Evolutionary conservation across 92 coral and sea anemone species (phyloP).

Genomic region (Parazoanthus swiftii): DNA sequence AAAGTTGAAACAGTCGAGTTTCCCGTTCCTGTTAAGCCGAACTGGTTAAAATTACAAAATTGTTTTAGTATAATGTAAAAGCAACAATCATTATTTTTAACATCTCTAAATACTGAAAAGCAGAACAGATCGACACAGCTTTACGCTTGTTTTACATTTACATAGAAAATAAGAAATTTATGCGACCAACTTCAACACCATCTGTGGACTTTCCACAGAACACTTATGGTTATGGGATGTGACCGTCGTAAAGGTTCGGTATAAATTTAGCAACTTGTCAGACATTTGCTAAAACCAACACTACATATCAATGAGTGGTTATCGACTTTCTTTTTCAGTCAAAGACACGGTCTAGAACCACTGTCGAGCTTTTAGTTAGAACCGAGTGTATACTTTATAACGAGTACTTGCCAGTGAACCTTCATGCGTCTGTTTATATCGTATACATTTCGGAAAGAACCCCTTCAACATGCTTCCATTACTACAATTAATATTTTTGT

Average conservation of each 20-base stretch:
- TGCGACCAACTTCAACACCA: not conserved
- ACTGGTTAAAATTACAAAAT: not conserved
- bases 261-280: slow-evolving; percentile 5
- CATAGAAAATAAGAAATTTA: not conserved
- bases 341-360: no score
- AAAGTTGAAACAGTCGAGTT: not conserved
- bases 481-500: no score
- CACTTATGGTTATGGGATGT: not conserved
- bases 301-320: not conserved
- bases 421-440: not conserved
- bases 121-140: not conserved
- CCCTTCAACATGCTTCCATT: not conserved
- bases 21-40: no score
- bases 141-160: not conserved
- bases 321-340: no score
- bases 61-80: not conserved
- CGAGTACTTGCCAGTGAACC: not conserved
- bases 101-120: not conserved
- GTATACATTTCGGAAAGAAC: not conserved
- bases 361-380: not conserved
- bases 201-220: slow-evolving; percentile 8
- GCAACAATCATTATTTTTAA: not conserved
- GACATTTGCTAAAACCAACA: not conserved
- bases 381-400: not conserved
- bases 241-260: not conserved